These are phyloP conservation scores for Zaprionus vittiger DNA, from an alignment of 1,140 invertebrate species.

Conservation along the genomic window DNA sequence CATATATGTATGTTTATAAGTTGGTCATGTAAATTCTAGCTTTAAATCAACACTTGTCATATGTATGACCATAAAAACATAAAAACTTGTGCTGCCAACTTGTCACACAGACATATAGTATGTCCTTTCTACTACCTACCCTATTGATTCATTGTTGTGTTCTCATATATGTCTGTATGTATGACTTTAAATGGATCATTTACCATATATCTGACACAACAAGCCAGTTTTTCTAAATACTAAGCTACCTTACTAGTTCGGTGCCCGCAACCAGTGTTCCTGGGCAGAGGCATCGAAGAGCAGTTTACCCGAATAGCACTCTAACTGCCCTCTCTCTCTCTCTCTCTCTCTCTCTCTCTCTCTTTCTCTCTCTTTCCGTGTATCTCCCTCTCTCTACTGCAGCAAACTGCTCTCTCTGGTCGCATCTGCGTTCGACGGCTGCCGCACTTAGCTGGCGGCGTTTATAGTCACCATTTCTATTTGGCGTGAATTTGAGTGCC, in stretches of 20 bases:
- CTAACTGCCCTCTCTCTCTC: not conserved
- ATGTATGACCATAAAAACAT: not conserved
- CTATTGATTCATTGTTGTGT: no score
- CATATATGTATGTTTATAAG: not conserved
- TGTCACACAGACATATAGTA: no score
- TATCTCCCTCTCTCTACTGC: not conserved
- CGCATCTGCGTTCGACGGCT: constrained; percentile 41
- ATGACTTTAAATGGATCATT: no score
- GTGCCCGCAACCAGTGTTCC: constrained; percentile 12
- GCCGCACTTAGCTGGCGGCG: constrained; percentile 52
- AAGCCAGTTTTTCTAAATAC: no score
- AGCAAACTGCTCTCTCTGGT: not conserved
- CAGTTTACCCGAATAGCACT: not conserved
- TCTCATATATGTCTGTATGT: not conserved
- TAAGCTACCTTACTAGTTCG: not conserved
- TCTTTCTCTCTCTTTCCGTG: not conserved
- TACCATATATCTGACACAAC: no score
- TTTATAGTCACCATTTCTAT: constrained; percentile 51
- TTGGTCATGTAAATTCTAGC: not conserved
- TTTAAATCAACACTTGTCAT: not conserved
- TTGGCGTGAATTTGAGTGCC: constrained; percentile 51
- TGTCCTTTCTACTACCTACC: no score
- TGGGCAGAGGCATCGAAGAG: not conserved
- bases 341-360: not conserved
- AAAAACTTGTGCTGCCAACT: no score